A percentile compares a stretch with the other conserved stretches of the same genome.
phyloP scores from a whole-genome alignment of 1,140 invertebrate species.

The Stenopsyche tienmushanensis region DNA sequence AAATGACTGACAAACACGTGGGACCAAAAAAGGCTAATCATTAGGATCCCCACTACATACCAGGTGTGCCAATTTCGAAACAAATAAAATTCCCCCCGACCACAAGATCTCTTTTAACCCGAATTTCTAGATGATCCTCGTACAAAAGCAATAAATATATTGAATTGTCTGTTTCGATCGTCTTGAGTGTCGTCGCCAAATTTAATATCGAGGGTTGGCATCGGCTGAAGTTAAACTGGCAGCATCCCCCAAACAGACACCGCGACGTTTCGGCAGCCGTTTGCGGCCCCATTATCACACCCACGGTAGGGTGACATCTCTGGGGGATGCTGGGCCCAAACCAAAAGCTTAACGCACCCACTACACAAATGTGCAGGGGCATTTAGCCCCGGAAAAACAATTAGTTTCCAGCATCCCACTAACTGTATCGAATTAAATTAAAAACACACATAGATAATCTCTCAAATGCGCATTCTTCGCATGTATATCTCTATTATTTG shows the following conservation, averaged over 20 bases:
- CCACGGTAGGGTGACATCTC: not conserved
- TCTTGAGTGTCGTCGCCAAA: no score
- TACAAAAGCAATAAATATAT: no score
- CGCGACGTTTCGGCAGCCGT: slow-evolving; percentile 18
- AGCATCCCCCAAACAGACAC: not conserved
- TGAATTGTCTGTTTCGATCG: no score
- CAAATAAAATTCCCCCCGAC: no score
- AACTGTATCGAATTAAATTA: not conserved
- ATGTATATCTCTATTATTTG: no score
- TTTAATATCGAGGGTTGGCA: no score
- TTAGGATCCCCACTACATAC: no score
- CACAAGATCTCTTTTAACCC: no score
- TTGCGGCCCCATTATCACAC: slow-evolving; percentile 28
- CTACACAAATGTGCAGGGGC: not conserved
- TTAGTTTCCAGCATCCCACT: slow-evolving; percentile 15
- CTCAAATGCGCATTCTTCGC: not conserved
- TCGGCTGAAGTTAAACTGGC: not conserved
- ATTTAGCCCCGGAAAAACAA: slow-evolving; percentile 15
- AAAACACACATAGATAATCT: not conserved
- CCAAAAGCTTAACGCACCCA: slow-evolving; percentile 8
- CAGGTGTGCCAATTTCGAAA: no score
- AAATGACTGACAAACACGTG: no score
- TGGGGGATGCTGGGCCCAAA: slow-evolving; percentile 10
- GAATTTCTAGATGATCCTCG: no score
- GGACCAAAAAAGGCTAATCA: no score